Base-by-base conservation (phyloP, 2,888 invertebrate species). In the Epistrophe grossulariae region DNA sequence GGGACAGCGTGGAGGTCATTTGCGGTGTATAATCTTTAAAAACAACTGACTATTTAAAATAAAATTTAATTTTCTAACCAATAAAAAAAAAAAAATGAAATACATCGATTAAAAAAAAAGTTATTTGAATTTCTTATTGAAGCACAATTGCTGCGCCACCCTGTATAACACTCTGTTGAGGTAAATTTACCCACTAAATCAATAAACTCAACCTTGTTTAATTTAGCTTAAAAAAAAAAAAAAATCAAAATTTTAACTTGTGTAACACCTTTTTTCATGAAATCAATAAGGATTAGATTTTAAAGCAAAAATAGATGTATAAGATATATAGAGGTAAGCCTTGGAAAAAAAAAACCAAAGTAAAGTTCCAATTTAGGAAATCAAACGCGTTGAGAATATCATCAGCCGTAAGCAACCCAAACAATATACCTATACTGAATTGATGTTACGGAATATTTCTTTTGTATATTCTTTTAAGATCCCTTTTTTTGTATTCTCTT, bases 391-490 rank as follows among this genome's bases (percentile, higher is more conserved):
- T 64, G 40, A 13, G 52, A 73, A 60, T 52, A 73, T 68, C 48
- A 48, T 59, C 70, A n/a, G 43, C 48, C 9, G 68, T 73, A 83
- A 68, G 48, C 38, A 62, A 84, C 70, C 55, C 57, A 40, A 74
- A 48, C 66, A 72, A 76, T 66, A 76, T 66, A 31, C 24, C 1
- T 24, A 24, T 24, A 24, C 24, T 24, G 3, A 24, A 24, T 70
- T 55, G 52, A 38, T 70, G 74, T 74, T 50, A 79, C 7, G 5
- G 50, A 43, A 64, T 70, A 31, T 59, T 50, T n/a, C 40, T 66
- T 13, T 68, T 19, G 59, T 68, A 24, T 45, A 24, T 45, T 45
- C 5, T 5, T 50, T 40, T 70, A 13, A 5, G 24, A 13, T 68
- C 35, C 13, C 66, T 48, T 66, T 66, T n/a, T 48, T 66, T 48